Evolutionary conservation across 2,797 vertebrate genomes (phyloP), one percentile per base, ranked within the genome.

Genomic region (Rachycentron canadum): DNA sequence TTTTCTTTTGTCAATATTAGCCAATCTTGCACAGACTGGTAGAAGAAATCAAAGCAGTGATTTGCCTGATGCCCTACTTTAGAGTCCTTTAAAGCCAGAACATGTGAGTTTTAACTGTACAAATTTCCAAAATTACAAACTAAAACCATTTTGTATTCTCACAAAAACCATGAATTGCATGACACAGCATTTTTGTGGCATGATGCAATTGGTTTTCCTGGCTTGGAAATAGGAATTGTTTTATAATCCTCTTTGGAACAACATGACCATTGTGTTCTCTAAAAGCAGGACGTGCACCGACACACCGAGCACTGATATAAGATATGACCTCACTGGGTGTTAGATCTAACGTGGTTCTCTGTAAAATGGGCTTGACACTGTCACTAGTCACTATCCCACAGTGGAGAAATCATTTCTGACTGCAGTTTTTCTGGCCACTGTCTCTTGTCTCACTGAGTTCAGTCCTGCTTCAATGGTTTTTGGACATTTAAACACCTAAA

Each of bases 211-310:
- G 55, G n/a, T 81, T 81, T 90, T 88, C 82, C 87, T 90, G 88
- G 76, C 80, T 79, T 58, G 56, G 66, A 85, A 89, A 85, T 59
- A 38, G 70, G 79, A 88, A 85, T 91, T 89, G 80, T 89, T 91
- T 89, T 55, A 69, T 82, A 91, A 89, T 89, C 84, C 64, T 82
- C 83, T 88, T 82, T 89, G 66, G 73, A 87, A 92, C 88, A 93
- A 81, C 72, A 13, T 66, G 50, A 79, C 78, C 73, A 90, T 91
- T 92, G 91, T 91, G 73, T 82, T 83, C 57, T 58, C 38, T n/a
- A 28, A 71, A 81, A 63, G 71, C 85, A 84, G 84, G 77, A 88
- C 58, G 12, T 76, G 62, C 71, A 58, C 17, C 1, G 16, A 73
- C 67, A 73, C 70, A 76, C 25, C 12, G 65, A 70, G 58, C 16